Evolutionary conservation across 2,888 invertebrate genomes (phyloP).

Genomic region (Aphodius granarius): DNA sequence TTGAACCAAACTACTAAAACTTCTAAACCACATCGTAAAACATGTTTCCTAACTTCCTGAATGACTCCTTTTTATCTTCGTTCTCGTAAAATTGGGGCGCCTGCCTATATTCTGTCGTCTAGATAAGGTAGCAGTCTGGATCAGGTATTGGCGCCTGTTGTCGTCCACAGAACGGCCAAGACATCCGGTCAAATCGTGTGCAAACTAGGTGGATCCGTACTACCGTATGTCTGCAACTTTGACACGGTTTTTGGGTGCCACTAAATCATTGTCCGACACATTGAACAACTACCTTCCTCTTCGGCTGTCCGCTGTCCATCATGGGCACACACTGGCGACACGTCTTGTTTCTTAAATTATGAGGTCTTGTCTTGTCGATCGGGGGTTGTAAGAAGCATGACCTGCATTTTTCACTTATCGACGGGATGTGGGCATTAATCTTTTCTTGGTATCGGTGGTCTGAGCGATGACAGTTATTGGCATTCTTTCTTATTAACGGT

Average conservation of each 20-base stretch:
- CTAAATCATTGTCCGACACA: not conserved
- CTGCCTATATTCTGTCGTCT: not conserved
- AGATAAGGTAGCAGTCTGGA: not conserved
- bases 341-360: not conserved
- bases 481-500: not conserved
- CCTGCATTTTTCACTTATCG: not conserved
- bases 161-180: not conserved
- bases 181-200: not conserved
- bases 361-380: not conserved
- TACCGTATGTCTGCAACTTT: not conserved
- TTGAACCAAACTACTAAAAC: not conserved
- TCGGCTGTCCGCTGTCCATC: not conserved
- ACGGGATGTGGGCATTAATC: not conserved
- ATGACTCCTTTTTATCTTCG: not conserved
- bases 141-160: not conserved
- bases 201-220: not conserved
- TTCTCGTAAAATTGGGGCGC: not conserved
- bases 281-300: not conserved
- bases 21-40: not conserved
- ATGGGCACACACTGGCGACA: not conserved
- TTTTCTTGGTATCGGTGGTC: not conserved
- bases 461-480: not conserved
- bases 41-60: not conserved
- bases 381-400: not conserved
- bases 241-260: not conserved